Base-by-base conservation (phyloP, 2,797 vertebrate species). In the Thunnus albacares region DNA sequence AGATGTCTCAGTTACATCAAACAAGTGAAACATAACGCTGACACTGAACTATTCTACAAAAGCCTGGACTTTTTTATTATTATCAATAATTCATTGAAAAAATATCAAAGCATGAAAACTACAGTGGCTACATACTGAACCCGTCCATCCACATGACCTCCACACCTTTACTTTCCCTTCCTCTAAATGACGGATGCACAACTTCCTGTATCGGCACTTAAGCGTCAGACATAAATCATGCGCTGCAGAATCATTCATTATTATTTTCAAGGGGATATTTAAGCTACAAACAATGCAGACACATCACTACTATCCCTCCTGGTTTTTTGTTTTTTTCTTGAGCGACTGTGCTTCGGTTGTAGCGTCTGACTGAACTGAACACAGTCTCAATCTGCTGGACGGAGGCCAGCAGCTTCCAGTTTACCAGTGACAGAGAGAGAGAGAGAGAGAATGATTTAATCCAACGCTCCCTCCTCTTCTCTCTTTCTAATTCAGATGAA, bases 401-500 rank as follows among this genome's bases (percentile, higher is more conserved):
- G n/a, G n/a, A n/a, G n/a, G n/a, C n/a, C 62, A 63, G 53, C 1
- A 69, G 12, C 63, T 35, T 53, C 64, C 64, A 63, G 55, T 68
- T 61, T 7, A 59, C n/a, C 28, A 8, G 26, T 72, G 55, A 74
- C 30, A 41, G 22, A 35, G 13, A 22, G 28, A 60, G 38, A 22
- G 28, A 60, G 38, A 10, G 45, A 70, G 73, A 5, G 11, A 12
- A 13, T 41, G 38, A 41, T 87, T 86, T 84, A 88, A 91, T 85
- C 76, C 68, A 71, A 14, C 7, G 12, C 78, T 73, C 67, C 62
- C 70, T 77, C 67, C 71, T 49, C 66, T 79, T 65, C 71, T 88
- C 79, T 59, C 65, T 59, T 52, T 84, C 83, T 81, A 83, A 80
- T 89, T 87, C 79, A 66, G 70, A 80, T 84, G 75, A 81, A 85